Percentiles rank a stretch among this genome's conserved stretches.
These are phyloP conservation scores for Sialis fuliginosa DNA, from an alignment of 2,888 invertebrate genomes.

Conservation along the genomic window DNA sequence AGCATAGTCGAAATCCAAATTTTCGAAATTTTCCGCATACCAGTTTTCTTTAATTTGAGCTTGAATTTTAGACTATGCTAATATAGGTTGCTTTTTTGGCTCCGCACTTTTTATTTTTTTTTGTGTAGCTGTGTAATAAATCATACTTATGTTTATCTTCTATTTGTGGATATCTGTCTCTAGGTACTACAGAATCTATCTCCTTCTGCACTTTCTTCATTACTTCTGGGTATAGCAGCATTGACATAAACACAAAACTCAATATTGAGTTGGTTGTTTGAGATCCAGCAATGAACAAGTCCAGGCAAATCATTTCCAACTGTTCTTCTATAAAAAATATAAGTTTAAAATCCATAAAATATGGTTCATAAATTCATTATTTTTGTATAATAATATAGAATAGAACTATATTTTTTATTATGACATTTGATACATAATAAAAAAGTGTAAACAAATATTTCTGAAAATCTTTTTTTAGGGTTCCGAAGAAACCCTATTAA, in stretches of 20 bases:
- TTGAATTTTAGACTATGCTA: no score
- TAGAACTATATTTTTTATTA: no score
- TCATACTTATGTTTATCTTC: slow-evolving; percentile 28
- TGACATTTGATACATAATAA: neutral
- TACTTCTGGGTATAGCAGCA: slow-evolving; percentile 36
- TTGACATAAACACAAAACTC: slow-evolving; percentile 39
- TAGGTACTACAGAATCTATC: slow-evolving; percentile 27
- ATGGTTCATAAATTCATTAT: no score
- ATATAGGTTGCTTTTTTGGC: no score
- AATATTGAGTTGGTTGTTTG: slow-evolving; percentile 44
- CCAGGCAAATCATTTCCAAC: slow-evolving; percentile 42
- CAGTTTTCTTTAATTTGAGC: no score
- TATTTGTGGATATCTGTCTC: slow-evolving; percentile 25
- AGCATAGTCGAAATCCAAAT: no score
- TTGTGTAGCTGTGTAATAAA: no score
- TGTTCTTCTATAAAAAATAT: slow-evolving; percentile 35
- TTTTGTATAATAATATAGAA: no score
- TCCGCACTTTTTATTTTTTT: no score
- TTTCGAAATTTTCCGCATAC: no score
- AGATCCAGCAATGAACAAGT: slow-evolving; percentile 48
- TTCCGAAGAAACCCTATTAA: no score
- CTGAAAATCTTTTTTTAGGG: no score
- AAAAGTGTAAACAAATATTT: neutral
- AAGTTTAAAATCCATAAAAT: neutral
- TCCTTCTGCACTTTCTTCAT: slow-evolving; percentile 36